phyloP scores from a whole-genome alignment of 2,888 invertebrate species.

The Melitaea athalia region DNA sequence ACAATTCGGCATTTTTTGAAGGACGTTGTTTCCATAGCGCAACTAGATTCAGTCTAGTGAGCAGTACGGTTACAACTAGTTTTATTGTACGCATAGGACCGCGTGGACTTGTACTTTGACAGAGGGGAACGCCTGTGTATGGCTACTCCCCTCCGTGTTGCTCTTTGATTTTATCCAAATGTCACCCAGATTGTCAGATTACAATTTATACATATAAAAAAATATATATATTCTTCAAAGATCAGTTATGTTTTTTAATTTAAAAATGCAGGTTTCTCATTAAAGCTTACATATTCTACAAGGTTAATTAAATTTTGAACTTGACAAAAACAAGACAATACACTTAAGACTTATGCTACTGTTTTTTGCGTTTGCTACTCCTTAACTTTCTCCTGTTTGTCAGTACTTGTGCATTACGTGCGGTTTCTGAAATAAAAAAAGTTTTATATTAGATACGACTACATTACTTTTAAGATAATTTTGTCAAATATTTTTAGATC shows the following conservation, averaged over 20 bases:
- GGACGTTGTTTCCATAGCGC: too few relatives aligned
- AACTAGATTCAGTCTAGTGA: too few relatives aligned
- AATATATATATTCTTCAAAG: constrained; percentile 18
- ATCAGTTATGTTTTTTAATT: constrained; percentile 9
- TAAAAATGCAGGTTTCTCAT: constrained; percentile 33
- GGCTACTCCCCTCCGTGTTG: too few relatives aligned
- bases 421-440: constrained; percentile 55
- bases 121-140: too few relatives aligned
- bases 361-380: constrained; percentile 62
- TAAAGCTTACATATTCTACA: constrained; percentile 35
- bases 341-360: constrained; percentile 35
- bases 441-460: background rate
- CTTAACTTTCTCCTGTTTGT: constrained; percentile 60
- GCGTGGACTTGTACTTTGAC: too few relatives aligned
- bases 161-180: too few relatives aligned
- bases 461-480: too few relatives aligned
- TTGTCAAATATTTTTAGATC: too few relatives aligned
- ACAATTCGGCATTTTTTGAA: too few relatives aligned
- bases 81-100: too few relatives aligned
- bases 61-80: too few relatives aligned
- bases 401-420: constrained; percentile 47
- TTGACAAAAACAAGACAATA: constrained; percentile 10
- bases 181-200: constrained; percentile 16
- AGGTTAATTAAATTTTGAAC: constrained; percentile 19
- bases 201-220: too few relatives aligned